Percentiles rank a stretch among this genome's conserved stretches.
These are phyloP conservation scores for Toxotes lorentzi DNA, from an alignment of 2,797 vertebrate genomes.

Conservation along the genomic window DNA sequence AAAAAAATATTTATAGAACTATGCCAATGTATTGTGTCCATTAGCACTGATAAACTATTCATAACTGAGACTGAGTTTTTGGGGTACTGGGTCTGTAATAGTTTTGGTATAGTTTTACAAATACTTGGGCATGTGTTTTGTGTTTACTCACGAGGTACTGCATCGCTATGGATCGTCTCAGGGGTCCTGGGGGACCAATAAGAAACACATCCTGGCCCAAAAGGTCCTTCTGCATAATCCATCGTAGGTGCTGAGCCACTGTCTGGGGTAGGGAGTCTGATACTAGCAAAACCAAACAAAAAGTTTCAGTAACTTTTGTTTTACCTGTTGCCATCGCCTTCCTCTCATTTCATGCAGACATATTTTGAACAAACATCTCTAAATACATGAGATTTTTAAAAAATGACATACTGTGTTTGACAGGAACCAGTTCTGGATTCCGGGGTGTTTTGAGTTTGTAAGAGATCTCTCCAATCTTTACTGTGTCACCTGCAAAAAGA, in stretches of 20 bases:
- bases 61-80: neutral
- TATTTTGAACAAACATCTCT: neutral
- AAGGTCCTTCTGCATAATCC: constrained; percentile 99
- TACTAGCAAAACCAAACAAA: constrained; percentile 76
- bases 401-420: constrained; percentile 92
- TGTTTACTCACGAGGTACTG: constrained; percentile 92
- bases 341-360: neutral
- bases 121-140: neutral
- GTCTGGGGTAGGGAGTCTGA: constrained; percentile 89
- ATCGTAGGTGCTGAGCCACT: constrained; percentile 92
- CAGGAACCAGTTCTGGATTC: constrained; percentile 96
- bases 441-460: constrained; percentile 91
- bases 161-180: constrained; percentile 96
- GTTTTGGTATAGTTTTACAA: neutral
- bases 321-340: neutral
- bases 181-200: constrained; percentile 95
- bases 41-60: neutral
- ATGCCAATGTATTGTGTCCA: neutral
- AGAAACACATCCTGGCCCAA: constrained; percentile 97
- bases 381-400: neutral
- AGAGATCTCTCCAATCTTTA: constrained; percentile 93
- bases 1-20: neutral
- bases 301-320: neutral
- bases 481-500: constrained; percentile 88
- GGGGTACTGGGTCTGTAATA: neutral